Conservation (phyloP, 1,140 invertebrate species). For the Platyscapa corneri region DNA sequence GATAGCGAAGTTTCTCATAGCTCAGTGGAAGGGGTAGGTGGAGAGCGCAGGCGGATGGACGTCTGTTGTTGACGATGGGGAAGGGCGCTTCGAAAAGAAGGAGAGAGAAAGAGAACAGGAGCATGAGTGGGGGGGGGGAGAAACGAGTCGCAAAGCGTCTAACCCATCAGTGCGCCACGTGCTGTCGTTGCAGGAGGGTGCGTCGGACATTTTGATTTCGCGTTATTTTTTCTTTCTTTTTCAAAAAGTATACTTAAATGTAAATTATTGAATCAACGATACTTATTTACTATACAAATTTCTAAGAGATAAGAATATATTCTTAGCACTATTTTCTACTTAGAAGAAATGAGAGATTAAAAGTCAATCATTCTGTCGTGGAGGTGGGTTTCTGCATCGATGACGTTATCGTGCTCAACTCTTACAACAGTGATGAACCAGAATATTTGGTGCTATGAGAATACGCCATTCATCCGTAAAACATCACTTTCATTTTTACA, state of each 20-base stretch:
- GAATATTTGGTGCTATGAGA: background rate
- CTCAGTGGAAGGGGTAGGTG: background rate
- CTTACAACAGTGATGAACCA: too few species aligned
- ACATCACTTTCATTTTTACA: too few species aligned
- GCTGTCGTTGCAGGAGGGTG: slow-evolving; percentile 71
- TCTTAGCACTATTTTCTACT: too few species aligned
- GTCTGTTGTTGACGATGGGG: background rate
- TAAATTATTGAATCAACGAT: too few species aligned
- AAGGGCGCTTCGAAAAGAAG: background rate
- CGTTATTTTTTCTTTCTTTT: background rate
- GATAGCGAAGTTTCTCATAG: slow-evolving; percentile 34
- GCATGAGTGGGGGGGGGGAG: slow-evolving; percentile 26
- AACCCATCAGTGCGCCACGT: slow-evolving; percentile 72
- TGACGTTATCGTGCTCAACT: background rate
- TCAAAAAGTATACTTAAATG: background rate
- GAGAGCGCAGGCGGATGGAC: too few species aligned
- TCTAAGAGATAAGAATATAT: too few species aligned
- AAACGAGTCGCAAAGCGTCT: slow-evolving; percentile 47
- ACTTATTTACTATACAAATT: too few species aligned
- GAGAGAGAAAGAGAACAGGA: background rate
- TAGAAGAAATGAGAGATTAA: too few species aligned
- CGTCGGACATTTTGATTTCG: background rate
- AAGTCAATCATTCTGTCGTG: too few species aligned
- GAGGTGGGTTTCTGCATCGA: background rate
- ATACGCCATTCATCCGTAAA: background rate